Conservation (phyloP, 2,797 vertebrate genomes). For the Babyrousa celebensis region DNA sequence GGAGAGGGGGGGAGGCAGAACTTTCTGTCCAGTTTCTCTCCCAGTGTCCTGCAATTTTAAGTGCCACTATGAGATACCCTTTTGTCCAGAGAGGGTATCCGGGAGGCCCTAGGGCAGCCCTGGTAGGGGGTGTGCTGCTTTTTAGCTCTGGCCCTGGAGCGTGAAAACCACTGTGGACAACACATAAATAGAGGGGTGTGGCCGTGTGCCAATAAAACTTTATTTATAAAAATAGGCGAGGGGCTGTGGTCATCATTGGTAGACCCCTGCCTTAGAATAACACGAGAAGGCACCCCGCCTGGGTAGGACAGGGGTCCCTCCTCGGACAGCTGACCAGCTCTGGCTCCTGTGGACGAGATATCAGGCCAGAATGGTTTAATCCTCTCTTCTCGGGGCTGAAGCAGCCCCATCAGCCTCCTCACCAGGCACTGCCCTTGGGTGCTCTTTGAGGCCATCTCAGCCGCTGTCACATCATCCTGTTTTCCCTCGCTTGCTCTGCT, state of each 20-base stretch:
- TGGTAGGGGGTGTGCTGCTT: background rate
- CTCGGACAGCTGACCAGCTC: background rate
- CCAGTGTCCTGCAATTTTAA: background rate
- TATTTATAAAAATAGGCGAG: slow-evolving; percentile 81
- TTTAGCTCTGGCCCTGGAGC: background rate
- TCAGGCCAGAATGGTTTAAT: fast-evolving
- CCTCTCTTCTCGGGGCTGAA: fast-evolving
- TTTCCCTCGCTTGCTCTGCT: background rate
- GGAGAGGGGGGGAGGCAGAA: background rate
- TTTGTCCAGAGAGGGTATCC: background rate
- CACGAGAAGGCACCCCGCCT: background rate
- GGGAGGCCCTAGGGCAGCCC: background rate
- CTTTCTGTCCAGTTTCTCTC: background rate
- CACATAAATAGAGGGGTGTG: background rate
- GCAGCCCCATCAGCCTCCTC: fast-evolving
- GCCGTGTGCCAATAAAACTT: slow-evolving; percentile 75
- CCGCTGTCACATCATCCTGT: fast-evolving
- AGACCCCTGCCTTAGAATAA: background rate
- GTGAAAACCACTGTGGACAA: background rate
- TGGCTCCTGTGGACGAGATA: background rate
- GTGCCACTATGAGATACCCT: fast-evolving
- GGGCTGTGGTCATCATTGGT: background rate
- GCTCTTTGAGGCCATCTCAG: fast-evolving
- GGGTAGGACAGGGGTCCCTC: background rate
- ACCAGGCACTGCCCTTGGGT: background rate